Base-by-base conservation (phyloP, 2,797 vertebrate species). In the Tauraco hartlaubi region DNA sequence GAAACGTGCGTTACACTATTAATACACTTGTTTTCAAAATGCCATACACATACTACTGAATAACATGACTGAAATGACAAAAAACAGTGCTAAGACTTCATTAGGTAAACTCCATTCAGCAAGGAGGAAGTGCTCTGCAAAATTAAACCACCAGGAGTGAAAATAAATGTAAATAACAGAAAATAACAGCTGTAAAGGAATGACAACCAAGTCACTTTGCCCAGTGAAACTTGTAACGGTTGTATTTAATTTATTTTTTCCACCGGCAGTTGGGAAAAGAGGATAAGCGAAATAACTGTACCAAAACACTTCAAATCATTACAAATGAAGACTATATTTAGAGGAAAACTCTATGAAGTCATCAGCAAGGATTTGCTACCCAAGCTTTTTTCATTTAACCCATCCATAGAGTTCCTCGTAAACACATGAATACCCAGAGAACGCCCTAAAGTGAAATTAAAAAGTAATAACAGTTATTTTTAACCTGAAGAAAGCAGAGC, bases 381-480 rank as follows among this genome's bases (percentile, higher is more conserved):
- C 56, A 78, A 94, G 94, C 81, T 78, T 84, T 85, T 56, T 64
- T 33, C 49, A 56, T 26, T 77, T 77, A 88, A 77, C 49, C 48
- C 72, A 67, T 76, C 82, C 71, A n/a, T 5, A 77, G 78, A 64
- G 63, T 5, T 86, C 75, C 73, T 88, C 55, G 46, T 87, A 88
- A 97, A 95, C 66, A 95, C 82, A 92, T 5, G 1, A 79, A 72
- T 26, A 78, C 33, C 54, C 58, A 90, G 21, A 93, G 74, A 87
- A 94, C 31, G 56, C 77, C 85, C 92, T 89, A 15, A 83, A 96
- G 92, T 79, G 80, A 95, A 94, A 95, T 94, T 92, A 97, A 97
- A 97, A 94, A 97, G 73, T 96, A 96, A 76, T 87, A 96, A 67
- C 51, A 19, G 92, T 79, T 94, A 89, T 88, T 97, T 97, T 97